Evolutionary conservation across 1,140 invertebrate genomes (phyloP), one percentile per base, ranked within the genome.

Genomic region (Hycleus phaleratus): DNA sequence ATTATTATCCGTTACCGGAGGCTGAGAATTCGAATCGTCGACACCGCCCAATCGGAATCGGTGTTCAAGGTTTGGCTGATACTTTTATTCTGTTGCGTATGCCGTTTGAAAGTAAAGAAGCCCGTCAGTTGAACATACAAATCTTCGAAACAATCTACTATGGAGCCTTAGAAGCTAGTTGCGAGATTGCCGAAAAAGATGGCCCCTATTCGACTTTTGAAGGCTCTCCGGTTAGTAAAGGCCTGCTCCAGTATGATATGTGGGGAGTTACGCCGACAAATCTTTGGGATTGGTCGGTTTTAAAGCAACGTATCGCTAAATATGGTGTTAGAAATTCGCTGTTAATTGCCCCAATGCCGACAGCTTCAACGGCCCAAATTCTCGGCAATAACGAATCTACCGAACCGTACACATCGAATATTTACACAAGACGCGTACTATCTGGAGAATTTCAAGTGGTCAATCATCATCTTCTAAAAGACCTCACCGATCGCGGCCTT

Each of bases 121-220:
- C 97, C 0, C 79, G 85, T 56, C 77, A 88, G 62, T 74, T 99
- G 2, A 99, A 99, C 75, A 88, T 88, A 62, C 86, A 97, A 72
- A 97, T 99, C 58, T 99, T 99, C 77, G 97, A 99, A 78, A 98
- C 95, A 0, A 86, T 99, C 55, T 99, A 99, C 74, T 98, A 90
- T 76, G 93, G 87, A n/a, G 93, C 97, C 2, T 74, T 99, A 60
- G 95, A 98, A 76, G 90, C 94, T 0, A 97, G 93, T 72, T 97
- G 93, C 79, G 95, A 99, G 77, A 75, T 98, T 46, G 94, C 97
- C 9, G 80, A 94, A 73, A 82, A 85, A 70, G 72, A 83, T 59
- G 96, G 97, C 5, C 74, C 86, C 0, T 99, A 99, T 72, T 87
- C 92, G 18, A 18, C 69, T 93, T 93, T 1, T 98, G 97, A 71